These are phyloP conservation scores for Colinus virginianus DNA, from an alignment of 2,113 vertebrate genomes.

Conservation along the genomic window DNA sequence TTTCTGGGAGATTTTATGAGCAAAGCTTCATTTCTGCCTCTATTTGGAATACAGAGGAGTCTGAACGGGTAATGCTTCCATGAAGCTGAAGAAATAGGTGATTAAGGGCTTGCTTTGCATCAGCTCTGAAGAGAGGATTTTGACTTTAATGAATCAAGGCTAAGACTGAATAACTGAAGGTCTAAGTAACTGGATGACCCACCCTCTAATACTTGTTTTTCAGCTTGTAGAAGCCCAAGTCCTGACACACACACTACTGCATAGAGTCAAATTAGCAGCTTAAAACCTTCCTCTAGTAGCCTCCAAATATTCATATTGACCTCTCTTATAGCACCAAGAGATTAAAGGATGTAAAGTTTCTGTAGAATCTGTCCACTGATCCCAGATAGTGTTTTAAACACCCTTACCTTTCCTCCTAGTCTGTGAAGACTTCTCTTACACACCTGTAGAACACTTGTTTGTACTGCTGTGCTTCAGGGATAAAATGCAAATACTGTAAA, in stretches of 20 bases:
- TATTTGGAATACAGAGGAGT: not conserved
- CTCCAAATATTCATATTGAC: not conserved
- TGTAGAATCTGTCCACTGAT: not conserved
- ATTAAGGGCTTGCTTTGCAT: not conserved
- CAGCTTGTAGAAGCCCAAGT: not conserved
- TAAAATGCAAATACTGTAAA: not conserved
- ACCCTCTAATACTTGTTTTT: not conserved
- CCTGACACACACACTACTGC: not conserved
- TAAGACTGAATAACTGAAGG: not conserved
- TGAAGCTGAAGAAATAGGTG: conserved; percentile 1
- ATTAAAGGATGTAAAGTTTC: not conserved
- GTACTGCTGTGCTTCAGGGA: not conserved
- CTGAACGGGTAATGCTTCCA: not conserved
- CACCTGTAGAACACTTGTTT: not conserved
- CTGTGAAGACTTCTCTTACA: not conserved
- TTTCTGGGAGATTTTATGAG: not conserved
- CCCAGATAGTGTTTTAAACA: not conserved
- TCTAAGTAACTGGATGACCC: not conserved
- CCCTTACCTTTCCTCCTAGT: not conserved
- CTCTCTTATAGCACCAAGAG: rapidly evolving
- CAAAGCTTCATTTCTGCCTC: not conserved
- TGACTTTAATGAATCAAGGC: not conserved
- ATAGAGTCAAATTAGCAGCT: rapidly evolving
- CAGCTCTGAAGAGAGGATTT: not conserved
- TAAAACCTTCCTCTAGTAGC: not conserved